Conservation (phyloP, 2,113 vertebrate species). For the Edolisoma coerulescens region DNA sequence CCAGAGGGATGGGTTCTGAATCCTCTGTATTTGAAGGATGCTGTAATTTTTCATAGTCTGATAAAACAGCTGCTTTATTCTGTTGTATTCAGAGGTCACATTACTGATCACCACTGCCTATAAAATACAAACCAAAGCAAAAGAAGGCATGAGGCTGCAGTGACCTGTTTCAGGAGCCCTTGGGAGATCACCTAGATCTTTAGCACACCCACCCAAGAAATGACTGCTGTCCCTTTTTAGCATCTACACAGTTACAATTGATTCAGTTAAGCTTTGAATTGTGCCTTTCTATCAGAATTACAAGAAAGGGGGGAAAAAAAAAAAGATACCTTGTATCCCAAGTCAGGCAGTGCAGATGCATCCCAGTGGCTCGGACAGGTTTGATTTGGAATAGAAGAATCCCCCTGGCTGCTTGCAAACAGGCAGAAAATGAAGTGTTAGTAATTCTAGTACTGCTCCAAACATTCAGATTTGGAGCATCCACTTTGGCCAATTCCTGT, state of each 20-base stretch:
- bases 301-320: accelerated
- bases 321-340: slow-evolving; percentile 73
- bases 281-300: neutral
- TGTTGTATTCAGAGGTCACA: slow-evolving; percentile 50
- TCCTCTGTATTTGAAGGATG: slow-evolving; percentile 77
- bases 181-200: neutral
- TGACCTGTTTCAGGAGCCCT: neutral
- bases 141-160: neutral
- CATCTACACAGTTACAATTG: neutral
- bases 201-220: neutral
- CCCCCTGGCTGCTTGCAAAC: slow-evolving; percentile 1
- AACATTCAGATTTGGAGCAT: neutral
- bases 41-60: slow-evolving; percentile 73
- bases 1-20: slow-evolving; percentile 85
- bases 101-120: slow-evolving; percentile 70
- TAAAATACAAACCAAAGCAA: neutral
- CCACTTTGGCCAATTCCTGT: neutral
- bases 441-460: neutral
- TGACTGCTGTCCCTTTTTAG: neutral
- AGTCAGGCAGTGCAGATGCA: slow-evolving; percentile 56
- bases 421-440: neutral
- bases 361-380: slow-evolving; percentile 77
- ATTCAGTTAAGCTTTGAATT: neutral
- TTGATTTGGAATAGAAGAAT: slow-evolving; percentile 23
- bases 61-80: slow-evolving; percentile 69